Evolutionary conservation across 2,797 vertebrate genomes (phyloP).

Genomic region (Caiman crocodilus): DNA sequence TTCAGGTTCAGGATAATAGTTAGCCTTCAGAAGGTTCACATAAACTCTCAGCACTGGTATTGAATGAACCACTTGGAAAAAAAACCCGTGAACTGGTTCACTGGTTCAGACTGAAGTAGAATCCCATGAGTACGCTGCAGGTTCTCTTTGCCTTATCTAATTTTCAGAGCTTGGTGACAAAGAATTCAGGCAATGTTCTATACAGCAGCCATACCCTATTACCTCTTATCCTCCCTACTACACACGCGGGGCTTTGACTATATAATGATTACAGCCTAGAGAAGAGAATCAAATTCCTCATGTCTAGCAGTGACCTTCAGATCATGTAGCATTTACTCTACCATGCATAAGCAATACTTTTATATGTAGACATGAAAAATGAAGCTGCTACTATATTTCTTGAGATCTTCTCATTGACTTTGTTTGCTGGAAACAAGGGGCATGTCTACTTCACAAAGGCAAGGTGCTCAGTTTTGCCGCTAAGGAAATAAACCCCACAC

Average conservation of each 20-base stretch:
- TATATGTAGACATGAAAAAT: background rate
- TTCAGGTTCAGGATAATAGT: background rate
- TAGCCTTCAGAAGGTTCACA: background rate
- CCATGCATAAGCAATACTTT: background rate
- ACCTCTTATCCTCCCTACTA: background rate
- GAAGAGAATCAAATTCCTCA: background rate
- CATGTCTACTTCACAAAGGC: no score
- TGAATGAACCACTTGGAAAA: background rate
- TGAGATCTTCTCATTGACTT: background rate
- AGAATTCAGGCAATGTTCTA: background rate
- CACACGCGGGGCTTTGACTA: background rate
- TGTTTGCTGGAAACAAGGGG: background rate
- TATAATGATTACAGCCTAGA: background rate
- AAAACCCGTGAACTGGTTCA: constrained; percentile 1
- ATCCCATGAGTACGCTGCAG: background rate
- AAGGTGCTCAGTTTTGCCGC: no score
- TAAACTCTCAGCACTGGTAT: background rate
- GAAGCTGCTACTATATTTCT: background rate
- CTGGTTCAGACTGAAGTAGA: constrained; percentile 17
- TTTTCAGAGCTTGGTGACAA: constrained; percentile 22
- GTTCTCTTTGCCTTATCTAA: background rate
- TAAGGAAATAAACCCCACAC: no score
- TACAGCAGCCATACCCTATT: background rate
- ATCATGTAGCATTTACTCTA: background rate
- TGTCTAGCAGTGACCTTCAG: background rate